Conservation (phyloP, 2,797 vertebrate genomes). For the Masticophis lateralis region DNA sequence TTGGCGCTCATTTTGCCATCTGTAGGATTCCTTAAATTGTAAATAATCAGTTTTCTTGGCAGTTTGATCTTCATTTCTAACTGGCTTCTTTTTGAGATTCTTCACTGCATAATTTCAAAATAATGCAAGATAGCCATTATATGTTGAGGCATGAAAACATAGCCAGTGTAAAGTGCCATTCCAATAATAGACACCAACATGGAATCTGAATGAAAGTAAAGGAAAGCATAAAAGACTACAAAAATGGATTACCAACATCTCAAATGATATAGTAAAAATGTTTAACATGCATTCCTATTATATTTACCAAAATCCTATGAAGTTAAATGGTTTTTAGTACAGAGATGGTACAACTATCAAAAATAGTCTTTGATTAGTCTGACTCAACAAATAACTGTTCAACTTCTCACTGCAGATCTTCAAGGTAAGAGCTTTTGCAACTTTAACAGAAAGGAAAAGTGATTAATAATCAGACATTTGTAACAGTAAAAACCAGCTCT, state of each 20-base stretch:
- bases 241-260: neutral
- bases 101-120: slow-evolving; percentile 90
- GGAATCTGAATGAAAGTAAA: slow-evolving; percentile 76
- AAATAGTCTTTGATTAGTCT: neutral
- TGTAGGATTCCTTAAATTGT: slow-evolving; percentile 53
- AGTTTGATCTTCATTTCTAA: slow-evolving; percentile 39
- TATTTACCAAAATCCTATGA: neutral
- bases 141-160: slow-evolving; percentile 98
- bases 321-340: neutral
- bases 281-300: neutral
- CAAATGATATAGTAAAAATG: neutral
- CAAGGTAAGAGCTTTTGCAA: neutral
- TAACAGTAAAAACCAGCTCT: neutral
- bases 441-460: neutral
- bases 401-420: neutral
- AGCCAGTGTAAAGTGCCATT: slow-evolving; percentile 95
- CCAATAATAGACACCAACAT: slow-evolving; percentile 88
- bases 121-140: slow-evolving; percentile 98
- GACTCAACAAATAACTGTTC: neutral
- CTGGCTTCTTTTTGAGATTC: slow-evolving; percentile 23
- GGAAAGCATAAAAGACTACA: slow-evolving; percentile 44
- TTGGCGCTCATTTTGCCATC: slow-evolving; percentile 47
- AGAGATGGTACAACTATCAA: neutral
- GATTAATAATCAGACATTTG: neutral
- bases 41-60: slow-evolving; percentile 47